Evolutionary conservation across 1,140 invertebrate species (phyloP), one percentile per base, ranked within the genome.

Genomic region (Habropoda laboriosa): DNA sequence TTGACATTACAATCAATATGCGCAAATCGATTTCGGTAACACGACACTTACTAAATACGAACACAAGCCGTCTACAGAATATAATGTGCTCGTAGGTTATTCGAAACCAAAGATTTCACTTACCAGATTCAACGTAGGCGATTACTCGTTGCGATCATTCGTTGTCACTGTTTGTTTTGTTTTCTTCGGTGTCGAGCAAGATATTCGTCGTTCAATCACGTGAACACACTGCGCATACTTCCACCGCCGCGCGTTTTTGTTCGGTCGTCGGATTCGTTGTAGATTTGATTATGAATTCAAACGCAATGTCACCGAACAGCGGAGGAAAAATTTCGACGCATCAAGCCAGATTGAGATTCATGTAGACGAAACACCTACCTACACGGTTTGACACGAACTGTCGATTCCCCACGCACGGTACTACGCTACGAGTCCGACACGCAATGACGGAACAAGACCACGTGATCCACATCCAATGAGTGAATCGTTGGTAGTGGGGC

Each of bases 391-490:
- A 30, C 40, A 16, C 55, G 24, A 70, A 77, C 66, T 70, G 74
- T 55, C 42, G 66, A 32, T n/a, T 58, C 18, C 3, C n/a, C 0
- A 6, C 40, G 53, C n/a, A 10, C 38, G 0, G 6, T 32, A 30
- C 6, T 2, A n/a, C 32, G 16, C 2, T 40, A 18, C 24, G 27
- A 66, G 61, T 24, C 8, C 12, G 8, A 27, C 47, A 42, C 21
- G 3, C 3, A 42, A 18, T 67, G 38, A 45, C 38, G 49, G 30
- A 21, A 21, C 6, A 2, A 13, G 4, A 40, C 42, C 74, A 77
- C 66, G 74, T 77, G 74, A 75, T 30, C 21, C 3, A 2, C 27
- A 38, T 3, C 71, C 71, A 63, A 63, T 38, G 8, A 67, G 49
- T 4, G 8, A 32, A 18, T 16, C 21, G 8, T 6, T 12, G 16